phyloP scores from a whole-genome alignment of 2,797 vertebrate genomes.

The Ataeniobius toweri region DNA sequence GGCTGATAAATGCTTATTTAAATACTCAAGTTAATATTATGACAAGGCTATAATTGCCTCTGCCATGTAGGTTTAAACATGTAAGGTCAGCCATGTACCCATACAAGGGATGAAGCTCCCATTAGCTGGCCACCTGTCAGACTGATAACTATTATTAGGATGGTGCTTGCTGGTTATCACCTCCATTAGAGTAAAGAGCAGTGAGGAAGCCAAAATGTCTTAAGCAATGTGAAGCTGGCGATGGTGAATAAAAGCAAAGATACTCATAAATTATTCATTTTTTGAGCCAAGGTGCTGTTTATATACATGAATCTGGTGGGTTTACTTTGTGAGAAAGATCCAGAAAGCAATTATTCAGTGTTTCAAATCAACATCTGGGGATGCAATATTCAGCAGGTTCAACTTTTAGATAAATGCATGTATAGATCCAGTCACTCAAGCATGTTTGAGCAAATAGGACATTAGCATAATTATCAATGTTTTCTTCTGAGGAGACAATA shows the following conservation, averaged over 20 bases:
- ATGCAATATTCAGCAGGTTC: constrained; percentile 21
- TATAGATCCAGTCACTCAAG: constrained; percentile 33
- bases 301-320: background rate
- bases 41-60: constrained; percentile 49
- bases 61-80: constrained; percentile 19
- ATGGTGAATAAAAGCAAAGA: constrained; percentile 24
- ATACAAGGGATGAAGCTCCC: constrained; percentile 14
- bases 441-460: background rate
- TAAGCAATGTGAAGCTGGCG: constrained; percentile 8
- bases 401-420: constrained; percentile 22
- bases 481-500: background rate
- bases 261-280: constrained; percentile 32
- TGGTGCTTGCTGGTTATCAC: constrained; percentile 35
- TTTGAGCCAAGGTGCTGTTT: background rate
- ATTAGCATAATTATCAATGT: constrained; percentile 31
- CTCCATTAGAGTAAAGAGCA: constrained; percentile 43
- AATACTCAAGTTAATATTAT: constrained; percentile 18
- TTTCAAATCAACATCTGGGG: constrained; percentile 9
- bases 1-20: constrained; percentile 25
- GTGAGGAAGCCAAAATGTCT: constrained; percentile 21
- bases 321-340: background rate
- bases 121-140: constrained; percentile 55
- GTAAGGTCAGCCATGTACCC: constrained; percentile 44
- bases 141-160: constrained; percentile 51
- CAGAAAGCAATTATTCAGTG: constrained; percentile 6